phyloP scores from a whole-genome alignment of 2,888 invertebrate genomes.

The Melieria omissa region DNA sequence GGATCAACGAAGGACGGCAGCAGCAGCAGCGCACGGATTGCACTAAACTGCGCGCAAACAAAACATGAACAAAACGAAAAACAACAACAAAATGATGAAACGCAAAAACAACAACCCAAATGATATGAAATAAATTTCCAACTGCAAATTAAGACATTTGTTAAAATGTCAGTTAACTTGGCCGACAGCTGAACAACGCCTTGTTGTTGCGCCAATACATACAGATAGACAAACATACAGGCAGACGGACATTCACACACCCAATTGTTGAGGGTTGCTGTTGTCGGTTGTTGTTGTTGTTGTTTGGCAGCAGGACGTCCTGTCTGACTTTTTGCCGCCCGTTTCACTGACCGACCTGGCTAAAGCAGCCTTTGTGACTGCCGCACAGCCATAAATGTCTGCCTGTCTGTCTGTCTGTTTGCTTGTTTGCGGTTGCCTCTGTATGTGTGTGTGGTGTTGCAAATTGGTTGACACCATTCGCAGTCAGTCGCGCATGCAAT shows the following conservation, averaged over 20 bases:
- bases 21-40: neutral
- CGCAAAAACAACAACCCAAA: neutral
- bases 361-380: neutral
- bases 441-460: constrained; percentile 52
- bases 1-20: neutral
- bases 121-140: constrained; percentile 1
- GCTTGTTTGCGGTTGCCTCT: constrained; percentile 33
- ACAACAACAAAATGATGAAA: neutral
- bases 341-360: neutral
- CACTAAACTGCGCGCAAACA: neutral
- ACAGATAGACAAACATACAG: too few relatives aligned
- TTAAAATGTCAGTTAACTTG: constrained; percentile 44
- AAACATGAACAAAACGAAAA: neutral
- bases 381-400: neutral
- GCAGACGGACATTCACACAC: neutral
- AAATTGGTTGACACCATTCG: constrained; percentile 64
- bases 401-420: neutral
- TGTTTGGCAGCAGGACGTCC: constrained; percentile 38
- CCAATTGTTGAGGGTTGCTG: constrained; percentile 29
- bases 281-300: constrained; percentile 20
- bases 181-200: constrained; percentile 37
- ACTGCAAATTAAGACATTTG: constrained; percentile 50
- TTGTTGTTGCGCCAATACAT: constrained; percentile 38
- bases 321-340: neutral
- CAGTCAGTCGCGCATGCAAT: constrained; percentile 16